Base-by-base conservation (phyloP, 2,113 vertebrate species). In the Mesoclemmys tuberculata region DNA sequence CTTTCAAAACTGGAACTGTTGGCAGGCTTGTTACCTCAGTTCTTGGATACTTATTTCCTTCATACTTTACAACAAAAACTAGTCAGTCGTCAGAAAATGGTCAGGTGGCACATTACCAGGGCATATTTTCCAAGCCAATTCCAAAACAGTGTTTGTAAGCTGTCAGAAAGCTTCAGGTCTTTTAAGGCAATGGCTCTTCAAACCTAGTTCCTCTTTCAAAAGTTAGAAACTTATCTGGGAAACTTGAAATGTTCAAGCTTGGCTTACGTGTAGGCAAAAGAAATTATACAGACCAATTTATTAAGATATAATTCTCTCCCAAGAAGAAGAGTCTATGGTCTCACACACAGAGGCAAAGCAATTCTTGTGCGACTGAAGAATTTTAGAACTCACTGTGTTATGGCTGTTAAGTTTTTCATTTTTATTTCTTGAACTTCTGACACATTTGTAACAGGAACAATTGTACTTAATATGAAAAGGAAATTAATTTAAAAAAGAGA, bases 1-100 rank as follows among this genome's bases (percentile, higher is more conserved):
- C 55, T 92, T 84, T 9, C 68, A 90, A 78, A 38, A 13, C 71
- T 21, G 10, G 0, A 0, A 0, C 2, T 8, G 14, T 3, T 61
- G 68, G 35, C 0, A 3, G 31, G 38, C 18, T 58, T 78, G 54
- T 22, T 82, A 51, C 48, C 41, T 85, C 61, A 58, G 31, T 27
- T 81, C 77, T 87, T 82, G 58, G 31, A 58, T 64, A 31, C 19
- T 46, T 10, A 75, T 44, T 48, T 38, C 52, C 82, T 82, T 38
- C 29, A 21, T 11, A 29, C 61, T 75, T 44, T 4, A 58, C 0
- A 0, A 2, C 48, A 64, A 0, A 24, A 38, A 38, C 0, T 4
- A 80, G 5, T 82, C 46, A 82, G 10, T 51, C 49, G 87, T 4
- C n/a, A n/a, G 29, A 61, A 74, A 74, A 7, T 74, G 5, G 29